Evolutionary conservation across 2,113 vertebrate species (phyloP), one percentile per base, ranked within the genome.

Genomic region (Erythrocercus mccallii): DNA sequence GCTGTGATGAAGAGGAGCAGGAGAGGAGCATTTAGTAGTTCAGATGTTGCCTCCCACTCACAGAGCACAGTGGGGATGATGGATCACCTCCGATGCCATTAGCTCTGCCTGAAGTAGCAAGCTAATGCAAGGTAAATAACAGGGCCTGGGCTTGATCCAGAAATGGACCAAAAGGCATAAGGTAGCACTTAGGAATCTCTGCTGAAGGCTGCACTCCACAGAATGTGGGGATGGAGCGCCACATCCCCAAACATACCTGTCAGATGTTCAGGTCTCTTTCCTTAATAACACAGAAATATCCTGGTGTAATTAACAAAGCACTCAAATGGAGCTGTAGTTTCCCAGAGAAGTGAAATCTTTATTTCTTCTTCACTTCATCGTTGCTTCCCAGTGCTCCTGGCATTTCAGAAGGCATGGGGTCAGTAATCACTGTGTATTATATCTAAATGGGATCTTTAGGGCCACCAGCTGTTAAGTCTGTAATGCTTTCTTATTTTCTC

Each of bases 51-150:
- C 76, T 92, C 73, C 76, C 47, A 57, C 78, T 78, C 60, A 3
- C 9, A 13, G 74, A 72, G 56, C n/a, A 11, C 37, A n/a, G 81
- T 64, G 81, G 78, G 54, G 76, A 48, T 92, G 92, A 96, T 37
- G 64, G 91, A 95, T 93, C 68, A 40, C 74, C 78, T 50, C 27
- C 0, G 13, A 45, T n/a, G 50, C 71, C 38, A 56, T 90, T 90
- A 92, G 88, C 76, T 92, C 69, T 94, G 88, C 86, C 84, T 96
- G 86, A 95, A 56, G 92, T 45, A 96, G 66, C 86, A 88, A 94
- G 76, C 68, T 96, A 94, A 94, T 94, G 84, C 57, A 48, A 86
- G 3, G 11, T 45, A 78, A 96, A 93, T 90, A 60, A 38, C 31
- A 95, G 66, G 28, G 35, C 64, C 50, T 81, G 77, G 25, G 57